These are phyloP conservation scores for honey bee (Apis mellifera) DNA, from an alignment of 1,140 invertebrate species.

Conservation along the genomic window Amel_HAv3.1 CM009943.2:2698501-2699000, in stretches of 20 bases:
- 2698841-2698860: neutral
- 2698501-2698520: conserved; percentile 50
- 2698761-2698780: too few relatives aligned
- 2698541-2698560: neutral
- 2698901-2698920: neutral
- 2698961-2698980: conserved; percentile 26
- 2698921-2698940: neutral
- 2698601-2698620: conserved; percentile 17
- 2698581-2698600: neutral
- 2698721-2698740: too few relatives aligned
- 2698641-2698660: too few relatives aligned
- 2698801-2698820: too few relatives aligned
- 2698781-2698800: neutral
- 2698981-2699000: conserved; percentile 25
- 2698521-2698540: conserved; percentile 18
- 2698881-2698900: neutral
- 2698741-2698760: too few relatives aligned
- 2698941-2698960: neutral
- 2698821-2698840: too few relatives aligned
- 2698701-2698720: too few relatives aligned
- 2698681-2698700: too few relatives aligned
- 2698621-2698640: too few relatives aligned
- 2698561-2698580: too few relatives aligned
- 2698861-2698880: conserved; percentile 5
- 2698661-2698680: too few relatives aligned